phyloP scores from a whole-genome alignment of 2,113 vertebrate species.

The Marmota monax region DNA sequence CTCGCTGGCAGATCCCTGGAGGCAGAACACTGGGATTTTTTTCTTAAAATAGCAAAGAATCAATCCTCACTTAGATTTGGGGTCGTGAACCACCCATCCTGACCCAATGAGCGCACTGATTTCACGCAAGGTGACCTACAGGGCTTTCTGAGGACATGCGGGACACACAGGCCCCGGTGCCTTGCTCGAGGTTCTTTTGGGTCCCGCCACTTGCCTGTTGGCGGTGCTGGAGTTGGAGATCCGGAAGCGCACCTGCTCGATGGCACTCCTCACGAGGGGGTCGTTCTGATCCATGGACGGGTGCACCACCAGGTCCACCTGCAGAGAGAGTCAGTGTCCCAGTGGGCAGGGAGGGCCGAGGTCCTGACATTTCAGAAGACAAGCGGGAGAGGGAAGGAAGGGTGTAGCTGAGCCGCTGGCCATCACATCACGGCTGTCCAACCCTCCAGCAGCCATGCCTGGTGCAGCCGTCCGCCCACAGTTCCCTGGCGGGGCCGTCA shows the following conservation, averaged over 20 bases:
- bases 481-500: neutral
- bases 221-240: constrained; percentile 94
- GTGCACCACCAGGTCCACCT: constrained; percentile 96
- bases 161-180: accelerated
- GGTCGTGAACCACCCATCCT: neutral
- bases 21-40: neutral
- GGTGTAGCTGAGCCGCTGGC: neutral
- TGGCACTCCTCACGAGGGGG: constrained; percentile 92
- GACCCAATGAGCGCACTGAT: neutral
- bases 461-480: too few relatives aligned
- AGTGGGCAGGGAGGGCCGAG: neutral
- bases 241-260: constrained; percentile 96
- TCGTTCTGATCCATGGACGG: constrained; percentile 94
- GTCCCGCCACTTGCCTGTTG: constrained; percentile 88
- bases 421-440: too few relatives aligned
- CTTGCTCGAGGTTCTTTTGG: accelerated
- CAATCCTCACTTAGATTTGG: neutral
- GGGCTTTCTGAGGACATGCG: accelerated
- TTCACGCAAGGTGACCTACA: neutral
- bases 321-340: neutral
- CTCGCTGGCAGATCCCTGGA: neutral
- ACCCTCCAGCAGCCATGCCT: neutral
- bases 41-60: neutral
- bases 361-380: neutral
- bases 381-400: neutral